Conservation (phyloP, 2,113 vertebrate species). For the Vulpes vulpes region DNA sequence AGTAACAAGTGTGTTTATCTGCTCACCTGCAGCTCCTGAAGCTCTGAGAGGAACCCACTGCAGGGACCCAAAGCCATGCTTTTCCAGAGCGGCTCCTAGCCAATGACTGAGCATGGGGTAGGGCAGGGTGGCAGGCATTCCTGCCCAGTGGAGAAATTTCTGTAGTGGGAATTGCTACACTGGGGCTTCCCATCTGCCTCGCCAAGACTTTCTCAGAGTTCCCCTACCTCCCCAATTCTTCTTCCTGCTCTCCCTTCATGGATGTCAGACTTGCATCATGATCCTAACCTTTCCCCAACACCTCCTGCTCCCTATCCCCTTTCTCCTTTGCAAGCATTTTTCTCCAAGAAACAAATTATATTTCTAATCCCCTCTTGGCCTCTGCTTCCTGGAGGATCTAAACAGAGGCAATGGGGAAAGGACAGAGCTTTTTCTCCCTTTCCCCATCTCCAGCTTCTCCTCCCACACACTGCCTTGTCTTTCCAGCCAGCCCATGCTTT, state of each 20-base stretch:
- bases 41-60: background rate
- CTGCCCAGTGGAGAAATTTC: background rate
- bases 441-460: background rate
- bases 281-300: background rate
- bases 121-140: background rate
- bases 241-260: background rate
- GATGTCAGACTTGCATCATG: background rate
- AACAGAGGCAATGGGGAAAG: background rate
- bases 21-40: background rate
- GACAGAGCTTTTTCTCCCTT: background rate
- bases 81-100: background rate
- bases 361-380: background rate
- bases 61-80: background rate
- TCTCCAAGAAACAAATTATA: background rate
- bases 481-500: background rate
- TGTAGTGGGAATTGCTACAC: background rate
- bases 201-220: background rate
- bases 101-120: background rate
- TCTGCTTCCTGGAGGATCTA: background rate
- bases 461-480: background rate
- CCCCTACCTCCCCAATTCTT: background rate
- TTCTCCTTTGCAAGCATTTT: background rate
- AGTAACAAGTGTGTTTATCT: background rate
- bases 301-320: background rate
- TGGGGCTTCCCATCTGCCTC: background rate